phyloP scores from a whole-genome alignment of 2,888 invertebrate genomes.

The Thalpophila matura region DNA sequence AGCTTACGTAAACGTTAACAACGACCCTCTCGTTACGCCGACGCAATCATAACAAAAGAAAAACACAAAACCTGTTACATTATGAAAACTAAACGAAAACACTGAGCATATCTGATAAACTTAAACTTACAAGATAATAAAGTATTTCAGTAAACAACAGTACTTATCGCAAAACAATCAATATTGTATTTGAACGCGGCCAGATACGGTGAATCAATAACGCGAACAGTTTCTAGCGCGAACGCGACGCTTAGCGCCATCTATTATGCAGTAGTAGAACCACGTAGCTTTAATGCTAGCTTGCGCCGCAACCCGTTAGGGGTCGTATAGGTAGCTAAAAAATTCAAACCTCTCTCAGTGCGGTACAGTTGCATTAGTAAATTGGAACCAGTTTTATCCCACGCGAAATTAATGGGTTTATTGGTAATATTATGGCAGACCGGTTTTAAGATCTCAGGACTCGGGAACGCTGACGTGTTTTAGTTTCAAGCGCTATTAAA shows the following conservation, averaged over 20 bases:
- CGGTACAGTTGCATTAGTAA: conserved; percentile 50
- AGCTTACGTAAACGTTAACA: conserved; percentile 27
- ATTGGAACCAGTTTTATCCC: conserved; percentile 64
- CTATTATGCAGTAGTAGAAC: conserved; percentile 79
- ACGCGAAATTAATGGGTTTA: conserved; percentile 58
- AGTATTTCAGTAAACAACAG: conserved; percentile 68
- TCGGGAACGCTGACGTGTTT: conserved; percentile 18
- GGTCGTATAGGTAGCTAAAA: conserved; percentile 40
- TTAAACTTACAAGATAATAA: conserved; percentile 76
- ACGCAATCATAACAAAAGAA: conserved; percentile 23
- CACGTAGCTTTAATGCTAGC: conserved; percentile 37
- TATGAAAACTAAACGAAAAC: conserved; percentile 56
- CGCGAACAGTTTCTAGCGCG: conserved; percentile 53
- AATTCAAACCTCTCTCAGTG: conserved; percentile 34
- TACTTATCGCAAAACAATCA: conserved; percentile 80
- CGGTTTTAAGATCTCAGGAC: conserved; percentile 54
- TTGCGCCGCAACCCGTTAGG: conserved; percentile 15
- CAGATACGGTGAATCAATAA: conserved; percentile 75
- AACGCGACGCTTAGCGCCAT: conserved; percentile 72
- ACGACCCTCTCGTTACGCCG: conserved; percentile 4
- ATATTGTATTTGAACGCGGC: conserved; percentile 76
- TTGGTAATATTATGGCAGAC: conserved; percentile 52
- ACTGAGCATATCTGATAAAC: conserved; percentile 59
- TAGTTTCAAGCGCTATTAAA: conserved; percentile 13
- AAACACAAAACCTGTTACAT: conserved; percentile 24